Evolutionary conservation across 2,888 invertebrate genomes (phyloP).

Genomic region (Pimpla rufipes): DNA sequence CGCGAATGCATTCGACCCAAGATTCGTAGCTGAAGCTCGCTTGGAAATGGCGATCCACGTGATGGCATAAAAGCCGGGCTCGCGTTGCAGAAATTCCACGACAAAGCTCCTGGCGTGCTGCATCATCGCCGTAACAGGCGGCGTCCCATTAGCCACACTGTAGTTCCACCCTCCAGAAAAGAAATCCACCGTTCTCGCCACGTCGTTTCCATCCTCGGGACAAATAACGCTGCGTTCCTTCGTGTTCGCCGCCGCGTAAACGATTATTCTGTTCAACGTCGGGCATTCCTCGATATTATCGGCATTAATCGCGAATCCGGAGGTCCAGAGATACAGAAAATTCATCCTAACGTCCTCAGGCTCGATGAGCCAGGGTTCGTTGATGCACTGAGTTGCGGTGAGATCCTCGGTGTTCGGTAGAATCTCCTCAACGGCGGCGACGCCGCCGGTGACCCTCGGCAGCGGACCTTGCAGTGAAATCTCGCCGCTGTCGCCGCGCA

Average conservation of each 20-base stretch:
- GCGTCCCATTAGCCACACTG: constrained; percentile 72
- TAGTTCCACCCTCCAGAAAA: constrained; percentile 91
- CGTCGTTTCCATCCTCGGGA: constrained; percentile 86
- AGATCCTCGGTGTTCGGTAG: constrained; percentile 79
- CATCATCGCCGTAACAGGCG: constrained; percentile 70
- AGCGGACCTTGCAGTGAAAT: constrained; percentile 89
- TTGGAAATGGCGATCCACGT: constrained; percentile 93
- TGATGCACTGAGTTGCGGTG: constrained; percentile 87
- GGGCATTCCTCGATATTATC: constrained; percentile 87
- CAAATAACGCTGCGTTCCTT: constrained; percentile 89
- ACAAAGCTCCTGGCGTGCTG: constrained; percentile 90
- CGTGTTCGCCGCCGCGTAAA: constrained; percentile 90
- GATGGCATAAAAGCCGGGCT: constrained; percentile 91
- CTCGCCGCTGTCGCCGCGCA: constrained; percentile 91
- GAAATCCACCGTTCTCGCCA: constrained; percentile 87
- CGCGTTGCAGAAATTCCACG: constrained; percentile 91
- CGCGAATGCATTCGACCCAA: constrained; percentile 77
- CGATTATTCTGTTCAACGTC: constrained; percentile 90
- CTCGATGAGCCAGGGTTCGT: constrained; percentile 92
- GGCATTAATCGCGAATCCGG: constrained; percentile 88
- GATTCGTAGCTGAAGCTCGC: constrained; percentile 85
- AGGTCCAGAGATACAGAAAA: constrained; percentile 90
- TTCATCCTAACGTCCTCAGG: constrained; percentile 90
- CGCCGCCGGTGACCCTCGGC: constrained; percentile 77
- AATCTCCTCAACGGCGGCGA: constrained; percentile 69